Percentiles rank a stretch among this genome's conserved stretches.
phyloP scores from a whole-genome alignment of 2,797 vertebrate species.

The Poeciliopsis infans region DNA sequence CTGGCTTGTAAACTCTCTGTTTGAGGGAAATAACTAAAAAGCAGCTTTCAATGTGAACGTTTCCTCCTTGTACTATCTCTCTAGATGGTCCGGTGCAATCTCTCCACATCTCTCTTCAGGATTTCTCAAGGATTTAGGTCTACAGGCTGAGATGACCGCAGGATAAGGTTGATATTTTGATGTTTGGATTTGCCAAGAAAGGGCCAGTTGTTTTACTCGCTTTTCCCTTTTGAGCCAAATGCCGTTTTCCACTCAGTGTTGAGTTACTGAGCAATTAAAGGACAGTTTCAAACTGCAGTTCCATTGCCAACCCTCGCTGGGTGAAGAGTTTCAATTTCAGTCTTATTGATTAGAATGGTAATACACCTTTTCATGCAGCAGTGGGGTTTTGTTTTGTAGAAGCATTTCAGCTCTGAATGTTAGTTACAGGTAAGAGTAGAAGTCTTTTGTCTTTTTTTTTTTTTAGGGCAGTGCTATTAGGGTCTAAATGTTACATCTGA shows the following conservation, averaged over 20 bases:
- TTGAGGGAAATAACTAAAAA: neutral
- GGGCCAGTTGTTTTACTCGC: neutral
- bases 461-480: constrained; percentile 43
- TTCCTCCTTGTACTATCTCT: neutral
- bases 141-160: neutral
- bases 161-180: neutral
- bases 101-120: neutral
- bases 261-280: constrained; percentile 36
- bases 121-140: neutral
- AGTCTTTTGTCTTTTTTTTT: constrained; percentile 26
- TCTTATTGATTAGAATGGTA: constrained; percentile 22
- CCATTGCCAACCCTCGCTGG: constrained; percentile 3
- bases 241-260: constrained; percentile 27
- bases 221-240: constrained; percentile 20
- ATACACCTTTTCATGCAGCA: constrained; percentile 6
- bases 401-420: constrained; percentile 17
- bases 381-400: constrained; percentile 14
- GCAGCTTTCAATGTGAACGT: neutral
- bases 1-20: neutral
- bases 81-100: neutral
- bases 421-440: constrained; percentile 20
- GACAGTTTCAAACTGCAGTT: constrained; percentile 6
- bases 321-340: constrained; percentile 21
- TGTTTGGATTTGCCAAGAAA: neutral
- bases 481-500: constrained; percentile 60